Evolutionary conservation across 2,888 invertebrate species (phyloP).

Genomic region (Dinocampus coccinellae): DNA sequence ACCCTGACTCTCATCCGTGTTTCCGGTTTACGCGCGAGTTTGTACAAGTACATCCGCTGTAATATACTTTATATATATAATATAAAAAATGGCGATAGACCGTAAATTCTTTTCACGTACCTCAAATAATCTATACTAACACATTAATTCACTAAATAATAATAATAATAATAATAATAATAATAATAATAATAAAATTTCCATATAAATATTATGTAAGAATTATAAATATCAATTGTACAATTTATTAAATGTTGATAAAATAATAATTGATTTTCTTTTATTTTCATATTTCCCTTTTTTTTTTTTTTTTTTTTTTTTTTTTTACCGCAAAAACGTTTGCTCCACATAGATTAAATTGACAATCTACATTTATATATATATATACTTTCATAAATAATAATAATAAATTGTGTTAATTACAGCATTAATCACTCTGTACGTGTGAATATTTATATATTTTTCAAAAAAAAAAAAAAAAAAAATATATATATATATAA

Average conservation of each 20-base stretch:
- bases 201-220: too few species aligned
- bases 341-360: constrained; percentile 47
- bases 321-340: background rate
- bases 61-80: background rate
- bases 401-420: background rate
- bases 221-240: too few species aligned
- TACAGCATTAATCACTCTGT: too few species aligned
- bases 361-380: constrained; percentile 37
- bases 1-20: constrained; percentile 34
- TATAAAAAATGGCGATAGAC: constrained; percentile 44
- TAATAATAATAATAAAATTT: too few species aligned
- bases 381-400: background rate
- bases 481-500: background rate
- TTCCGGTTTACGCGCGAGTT: constrained; percentile 45
- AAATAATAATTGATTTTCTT: too few species aligned
- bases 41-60: constrained; percentile 41
- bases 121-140: background rate
- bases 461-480: too few species aligned
- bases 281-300: too few species aligned
- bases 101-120: constrained; percentile 38
- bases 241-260: too few species aligned
- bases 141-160: background rate
- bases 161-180: too few species aligned
- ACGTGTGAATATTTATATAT: background rate
- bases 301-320: too few species aligned